Conservation (phyloP, 2,797 vertebrate species). For the Hypotaenidia okinawae region DNA sequence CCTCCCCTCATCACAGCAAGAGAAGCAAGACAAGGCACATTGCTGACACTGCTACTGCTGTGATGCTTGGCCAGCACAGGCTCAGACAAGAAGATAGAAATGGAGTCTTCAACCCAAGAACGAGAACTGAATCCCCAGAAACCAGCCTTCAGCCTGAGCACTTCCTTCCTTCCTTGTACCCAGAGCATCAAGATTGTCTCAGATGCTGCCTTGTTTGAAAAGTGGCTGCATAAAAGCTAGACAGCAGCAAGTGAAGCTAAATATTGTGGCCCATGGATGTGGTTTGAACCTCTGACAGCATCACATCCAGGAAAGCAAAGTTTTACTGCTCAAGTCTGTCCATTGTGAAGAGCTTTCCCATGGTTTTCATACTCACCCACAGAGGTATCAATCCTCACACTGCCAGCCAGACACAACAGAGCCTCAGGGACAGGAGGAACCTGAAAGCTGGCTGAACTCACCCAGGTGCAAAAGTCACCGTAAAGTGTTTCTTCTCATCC, state of each 20-base stretch:
- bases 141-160: background rate
- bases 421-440: constrained; percentile 16
- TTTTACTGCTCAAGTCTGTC: background rate
- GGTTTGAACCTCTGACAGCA: background rate
- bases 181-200: background rate
- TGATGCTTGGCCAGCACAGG: background rate
- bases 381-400: background rate
- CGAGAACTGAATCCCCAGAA: background rate
- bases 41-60: background rate
- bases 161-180: background rate
- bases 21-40: background rate
- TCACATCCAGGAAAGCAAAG: background rate
- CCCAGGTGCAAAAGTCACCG: background rate
- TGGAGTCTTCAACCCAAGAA: background rate
- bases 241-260: background rate
- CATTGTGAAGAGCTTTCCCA: background rate
- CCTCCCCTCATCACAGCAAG: background rate
- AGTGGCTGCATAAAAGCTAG: background rate
- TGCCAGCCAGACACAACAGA: background rate
- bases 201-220: background rate
- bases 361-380: background rate
- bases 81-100: background rate
- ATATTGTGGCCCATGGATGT: background rate
- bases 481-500: background rate
- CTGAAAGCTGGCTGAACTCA: background rate